Conservation (phyloP, 2,113 vertebrate species). For the Pygoscelis adeliae region DNA sequence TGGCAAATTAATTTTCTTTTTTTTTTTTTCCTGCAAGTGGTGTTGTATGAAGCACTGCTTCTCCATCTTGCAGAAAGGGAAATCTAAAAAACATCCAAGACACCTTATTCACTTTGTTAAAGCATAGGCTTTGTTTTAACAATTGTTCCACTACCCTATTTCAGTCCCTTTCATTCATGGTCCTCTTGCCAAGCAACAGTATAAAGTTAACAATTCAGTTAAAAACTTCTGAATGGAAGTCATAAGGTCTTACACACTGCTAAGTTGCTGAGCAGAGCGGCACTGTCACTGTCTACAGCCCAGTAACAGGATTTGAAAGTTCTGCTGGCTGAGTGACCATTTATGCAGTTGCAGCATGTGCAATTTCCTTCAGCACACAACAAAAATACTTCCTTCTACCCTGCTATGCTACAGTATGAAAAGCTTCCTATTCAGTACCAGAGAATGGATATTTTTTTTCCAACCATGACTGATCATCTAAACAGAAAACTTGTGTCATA, state of each 20-base stretch:
- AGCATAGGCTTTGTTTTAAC: background rate
- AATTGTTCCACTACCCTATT: background rate
- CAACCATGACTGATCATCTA: background rate
- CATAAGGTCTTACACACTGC: accelerated
- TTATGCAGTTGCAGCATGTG: background rate
- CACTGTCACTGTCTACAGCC: background rate
- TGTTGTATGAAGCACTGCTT: background rate
- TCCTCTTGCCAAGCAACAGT: background rate
- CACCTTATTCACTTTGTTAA: background rate
- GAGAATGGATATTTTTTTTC: background rate
- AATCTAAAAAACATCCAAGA: background rate
- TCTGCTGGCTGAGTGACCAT: background rate
- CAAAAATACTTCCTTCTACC: background rate
- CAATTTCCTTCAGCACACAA: background rate
- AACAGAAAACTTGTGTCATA: background rate
- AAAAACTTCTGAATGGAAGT: background rate
- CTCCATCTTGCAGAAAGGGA: background rate
- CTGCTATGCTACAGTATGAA: background rate
- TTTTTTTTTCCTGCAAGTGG: background rate
- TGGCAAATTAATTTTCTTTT: background rate
- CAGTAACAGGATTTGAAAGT: background rate
- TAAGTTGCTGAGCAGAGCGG: background rate
- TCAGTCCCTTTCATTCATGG: background rate
- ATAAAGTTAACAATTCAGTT: background rate
- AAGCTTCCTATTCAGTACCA: background rate